phyloP scores from a whole-genome alignment of 1,140 invertebrate genomes.

The Bombus waltoni region DNA sequence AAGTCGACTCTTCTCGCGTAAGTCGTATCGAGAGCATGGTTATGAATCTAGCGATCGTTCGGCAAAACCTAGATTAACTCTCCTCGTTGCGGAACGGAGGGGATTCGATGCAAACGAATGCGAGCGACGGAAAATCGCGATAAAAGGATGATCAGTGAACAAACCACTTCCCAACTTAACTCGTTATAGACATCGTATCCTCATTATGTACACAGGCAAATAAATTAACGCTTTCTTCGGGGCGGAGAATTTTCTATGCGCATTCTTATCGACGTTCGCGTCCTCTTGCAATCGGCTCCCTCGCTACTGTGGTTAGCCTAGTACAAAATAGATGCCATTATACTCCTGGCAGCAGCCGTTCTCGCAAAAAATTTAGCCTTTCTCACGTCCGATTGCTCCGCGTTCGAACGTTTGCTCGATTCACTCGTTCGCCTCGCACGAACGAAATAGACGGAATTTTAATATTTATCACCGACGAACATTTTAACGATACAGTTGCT shows the following conservation, averaged over 20 bases:
- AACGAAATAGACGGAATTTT: background rate
- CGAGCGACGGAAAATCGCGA: background rate
- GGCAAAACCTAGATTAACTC: background rate
- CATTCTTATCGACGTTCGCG: background rate
- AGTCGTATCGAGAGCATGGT: background rate
- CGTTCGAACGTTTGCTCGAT: background rate
- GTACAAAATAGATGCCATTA: background rate
- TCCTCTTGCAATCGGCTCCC: no score
- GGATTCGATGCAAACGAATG: background rate
- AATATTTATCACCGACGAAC: background rate
- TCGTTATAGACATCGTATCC: background rate
- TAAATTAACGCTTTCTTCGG: slow-evolving; percentile 13
- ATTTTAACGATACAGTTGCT: background rate
- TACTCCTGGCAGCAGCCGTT: background rate
- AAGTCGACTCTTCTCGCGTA: slow-evolving; percentile 36
- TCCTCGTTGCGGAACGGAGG: background rate
- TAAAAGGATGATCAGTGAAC: background rate
- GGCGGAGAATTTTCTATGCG: background rate
- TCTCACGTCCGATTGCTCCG: background rate
- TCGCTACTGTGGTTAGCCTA: background rate
- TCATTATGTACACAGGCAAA: slow-evolving; percentile 1
- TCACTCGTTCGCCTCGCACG: background rate
- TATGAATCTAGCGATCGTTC: background rate
- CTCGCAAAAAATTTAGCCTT: background rate
- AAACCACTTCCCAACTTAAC: background rate